These are phyloP conservation scores for Lepisosteus oculatus DNA, from an alignment of 2,113 vertebrate species.

Conservation along the genomic window DNA sequence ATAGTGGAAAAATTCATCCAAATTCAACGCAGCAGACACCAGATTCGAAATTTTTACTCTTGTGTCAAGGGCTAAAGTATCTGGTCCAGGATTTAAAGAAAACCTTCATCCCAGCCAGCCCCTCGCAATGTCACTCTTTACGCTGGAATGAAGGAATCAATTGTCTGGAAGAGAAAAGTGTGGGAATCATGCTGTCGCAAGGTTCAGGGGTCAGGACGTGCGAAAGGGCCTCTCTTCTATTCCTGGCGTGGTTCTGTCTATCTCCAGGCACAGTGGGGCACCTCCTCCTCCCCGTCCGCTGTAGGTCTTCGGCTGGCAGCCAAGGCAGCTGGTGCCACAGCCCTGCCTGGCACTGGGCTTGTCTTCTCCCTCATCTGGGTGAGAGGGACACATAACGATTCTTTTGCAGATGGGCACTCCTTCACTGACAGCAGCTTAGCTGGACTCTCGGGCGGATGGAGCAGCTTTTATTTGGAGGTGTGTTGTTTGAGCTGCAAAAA, in stretches of 20 bases:
- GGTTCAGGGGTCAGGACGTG: slow-evolving; percentile 73
- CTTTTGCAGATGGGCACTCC: too few species aligned
- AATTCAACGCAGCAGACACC: too few species aligned
- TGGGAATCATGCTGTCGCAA: slow-evolving; percentile 80
- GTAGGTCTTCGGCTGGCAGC: slow-evolving; percentile 79
- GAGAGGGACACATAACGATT: too few species aligned
- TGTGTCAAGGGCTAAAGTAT: too few species aligned
- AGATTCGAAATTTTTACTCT: too few species aligned
- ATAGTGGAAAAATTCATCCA: too few species aligned
- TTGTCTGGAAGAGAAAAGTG: slow-evolving; percentile 88
- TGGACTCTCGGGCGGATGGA: too few species aligned
- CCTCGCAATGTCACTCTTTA: slow-evolving; percentile 71
- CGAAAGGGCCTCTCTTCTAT: slow-evolving; percentile 75
- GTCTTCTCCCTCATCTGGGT: too few species aligned
- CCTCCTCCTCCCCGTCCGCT: slow-evolving; percentile 52
- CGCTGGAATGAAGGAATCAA: slow-evolving; percentile 86
- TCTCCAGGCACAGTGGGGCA: slow-evolving; percentile 78
- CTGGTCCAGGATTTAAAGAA: too few species aligned
- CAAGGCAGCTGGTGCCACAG: slow-evolving; percentile 86
- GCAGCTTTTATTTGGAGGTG: too few species aligned
- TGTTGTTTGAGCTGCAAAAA: too few species aligned
- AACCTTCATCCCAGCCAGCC: slow-evolving; percentile 1
- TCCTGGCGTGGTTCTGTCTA: slow-evolving; percentile 75
- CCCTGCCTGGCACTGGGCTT: slow-evolving; percentile 73
- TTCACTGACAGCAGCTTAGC: too few species aligned